Conservation (phyloP, 2,113 vertebrate genomes). For the Eonycteris spelaea region DNA sequence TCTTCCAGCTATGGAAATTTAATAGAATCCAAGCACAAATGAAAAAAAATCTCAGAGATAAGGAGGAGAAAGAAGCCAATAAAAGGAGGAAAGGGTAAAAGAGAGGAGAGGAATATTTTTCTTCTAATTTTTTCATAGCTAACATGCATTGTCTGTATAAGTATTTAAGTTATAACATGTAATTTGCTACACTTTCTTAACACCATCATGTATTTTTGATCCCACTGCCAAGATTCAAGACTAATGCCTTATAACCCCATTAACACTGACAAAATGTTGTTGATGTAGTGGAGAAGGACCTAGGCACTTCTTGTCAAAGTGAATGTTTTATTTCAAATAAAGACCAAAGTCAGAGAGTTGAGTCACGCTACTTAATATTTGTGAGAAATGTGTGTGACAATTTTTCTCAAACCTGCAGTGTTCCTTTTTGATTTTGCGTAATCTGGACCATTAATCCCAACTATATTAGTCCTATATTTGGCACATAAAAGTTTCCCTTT, state of each 20-base stretch:
- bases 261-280: not conserved
- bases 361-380: not conserved
- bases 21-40: not conserved
- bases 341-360: not conserved
- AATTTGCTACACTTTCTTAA: not conserved
- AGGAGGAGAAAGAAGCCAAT: not conserved
- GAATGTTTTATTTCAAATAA: not conserved
- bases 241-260: not conserved
- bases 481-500: not conserved
- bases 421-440: not conserved
- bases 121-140: not conserved
- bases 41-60: not conserved
- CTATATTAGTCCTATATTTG: not conserved
- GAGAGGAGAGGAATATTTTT: not conserved
- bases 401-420: not conserved
- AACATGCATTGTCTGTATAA: not conserved
- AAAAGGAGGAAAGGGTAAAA: not conserved
- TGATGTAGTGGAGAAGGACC: not conserved
- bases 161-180: not conserved
- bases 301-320: not conserved
- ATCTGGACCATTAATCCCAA: not conserved
- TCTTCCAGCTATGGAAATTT: not conserved
- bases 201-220: not conserved
- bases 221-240: not conserved
- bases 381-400: not conserved